Conservation (phyloP, 1,140 invertebrate genomes). For the Artemia franciscana region DNA sequence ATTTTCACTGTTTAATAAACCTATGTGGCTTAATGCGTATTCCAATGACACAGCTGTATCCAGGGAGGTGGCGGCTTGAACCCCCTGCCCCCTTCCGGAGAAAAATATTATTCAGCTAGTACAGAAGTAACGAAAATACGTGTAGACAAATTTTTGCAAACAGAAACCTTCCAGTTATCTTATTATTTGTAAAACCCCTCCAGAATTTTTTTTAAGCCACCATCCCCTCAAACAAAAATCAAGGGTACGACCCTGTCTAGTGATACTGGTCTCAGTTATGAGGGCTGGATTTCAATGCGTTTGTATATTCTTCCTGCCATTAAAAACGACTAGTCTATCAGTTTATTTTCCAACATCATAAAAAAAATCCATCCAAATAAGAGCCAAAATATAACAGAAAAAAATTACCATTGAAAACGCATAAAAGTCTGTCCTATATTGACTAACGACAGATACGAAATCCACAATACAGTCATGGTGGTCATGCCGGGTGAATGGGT, state of each 20-base stretch:
- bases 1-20: no score
- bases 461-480: conserved; percentile 41
- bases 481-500: conserved; percentile 16
- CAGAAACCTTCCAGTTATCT: no score
- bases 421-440: conserved; percentile 54
- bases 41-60: no score
- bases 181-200: no score
- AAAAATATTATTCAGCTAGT: no score
- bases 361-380: background rate
- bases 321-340: background rate
- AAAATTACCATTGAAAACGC: conserved; percentile 45
- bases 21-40: no score
- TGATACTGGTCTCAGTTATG: background rate
- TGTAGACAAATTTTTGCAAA: no score
- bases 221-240: no score
- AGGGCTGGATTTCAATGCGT: background rate
- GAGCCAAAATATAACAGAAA: background rate
- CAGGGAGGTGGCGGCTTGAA: no score
- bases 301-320: background rate
- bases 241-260: background rate
- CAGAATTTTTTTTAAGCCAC: no score
- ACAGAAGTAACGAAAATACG: no score
- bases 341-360: background rate
- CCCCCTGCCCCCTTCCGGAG: no score
- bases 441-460: conserved; percentile 45